Base-by-base conservation (phyloP, 2,113 vertebrate species). In the Rhinogobius similis region DNA sequence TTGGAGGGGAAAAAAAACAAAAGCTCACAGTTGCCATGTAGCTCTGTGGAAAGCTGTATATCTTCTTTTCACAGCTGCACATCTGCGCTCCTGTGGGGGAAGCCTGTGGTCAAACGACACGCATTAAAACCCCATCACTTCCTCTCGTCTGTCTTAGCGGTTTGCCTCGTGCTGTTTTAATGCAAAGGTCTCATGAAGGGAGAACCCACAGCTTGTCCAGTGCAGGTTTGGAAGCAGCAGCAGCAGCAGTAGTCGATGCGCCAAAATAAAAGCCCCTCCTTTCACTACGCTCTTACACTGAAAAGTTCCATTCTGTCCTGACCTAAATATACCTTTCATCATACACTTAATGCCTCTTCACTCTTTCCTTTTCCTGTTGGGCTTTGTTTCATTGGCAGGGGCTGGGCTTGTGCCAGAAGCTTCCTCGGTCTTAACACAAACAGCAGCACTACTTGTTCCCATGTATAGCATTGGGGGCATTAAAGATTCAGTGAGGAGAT, bases 261-360 rank as follows among this genome's bases (percentile, higher is more conserved):
- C 84, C 88, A 91, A 87, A 87, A 82, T 29, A 59, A 69, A 69
- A 72, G 77, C 78, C 65, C 78, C 81, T 81, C 82, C 85, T 82
- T 73, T 59, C 53, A 18, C 56, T 55, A 21, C 58, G 53, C 73
- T 23, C 46, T 58, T 66, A 66, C 50, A 39, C 70, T 16, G 32
- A 27, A 48, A 23, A 67, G 32, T 56, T 53, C 61, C 62, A 53
- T 52, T 68, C 72, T 75, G 55, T 24, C 21, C 18, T 43, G 36
- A 63, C 61, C 61, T 24, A 63, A 41, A 63, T 63, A 23, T 43
- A 43, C 38, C 61, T 36, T 61, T 43, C 61, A 61, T 61, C n/a
- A n/a, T 36, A 38, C 29, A 36, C 58, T 61, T 20, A 11, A 36
- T 36, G 58, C 58, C 32, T 61, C 38, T 63, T 63, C 38, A 41